Evolutionary conservation across 1,140 invertebrate genomes (phyloP).

Genomic region (Nomia melanderi): DNA sequence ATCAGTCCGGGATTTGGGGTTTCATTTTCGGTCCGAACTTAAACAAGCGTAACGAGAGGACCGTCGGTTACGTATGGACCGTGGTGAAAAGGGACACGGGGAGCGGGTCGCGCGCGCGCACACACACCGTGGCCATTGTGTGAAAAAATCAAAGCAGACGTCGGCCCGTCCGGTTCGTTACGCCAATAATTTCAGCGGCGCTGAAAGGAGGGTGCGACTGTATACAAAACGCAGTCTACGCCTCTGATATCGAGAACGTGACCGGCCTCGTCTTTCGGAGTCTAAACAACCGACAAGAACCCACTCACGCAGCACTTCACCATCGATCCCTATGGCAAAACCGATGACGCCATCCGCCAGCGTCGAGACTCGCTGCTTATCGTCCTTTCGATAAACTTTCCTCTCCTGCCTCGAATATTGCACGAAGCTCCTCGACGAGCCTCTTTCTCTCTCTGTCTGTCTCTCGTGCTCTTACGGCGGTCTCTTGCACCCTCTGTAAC

Average conservation of each 20-base stretch:
- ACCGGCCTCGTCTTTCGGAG: slow-evolving; percentile 65
- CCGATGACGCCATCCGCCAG: slow-evolving; percentile 66
- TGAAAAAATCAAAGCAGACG: slow-evolving; percentile 6
- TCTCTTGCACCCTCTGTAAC: no score
- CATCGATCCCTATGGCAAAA: slow-evolving; percentile 58
- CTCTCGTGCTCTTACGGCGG: no score
- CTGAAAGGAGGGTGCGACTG: slow-evolving; percentile 63
- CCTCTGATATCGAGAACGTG: slow-evolving; percentile 67
- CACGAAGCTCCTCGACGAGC: slow-evolving; percentile 13
- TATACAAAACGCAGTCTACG: slow-evolving; percentile 58
- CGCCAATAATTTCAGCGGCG: slow-evolving; percentile 67
- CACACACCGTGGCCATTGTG: slow-evolving; percentile 2
- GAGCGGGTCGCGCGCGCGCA: not conserved
- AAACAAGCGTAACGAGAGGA: slow-evolving; percentile 19
- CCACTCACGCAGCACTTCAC: slow-evolving; percentile 54
- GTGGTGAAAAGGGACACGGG: not conserved
- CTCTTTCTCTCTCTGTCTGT: not conserved
- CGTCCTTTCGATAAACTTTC: slow-evolving; percentile 62
- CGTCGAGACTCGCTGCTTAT: slow-evolving; percentile 59
- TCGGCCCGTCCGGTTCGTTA: slow-evolving; percentile 58
- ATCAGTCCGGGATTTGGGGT: not conserved
- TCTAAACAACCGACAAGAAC: slow-evolving; percentile 68
- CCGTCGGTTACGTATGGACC: slow-evolving; percentile 6
- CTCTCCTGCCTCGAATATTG: slow-evolving; percentile 15
- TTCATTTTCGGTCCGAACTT: not conserved